phyloP scores from a whole-genome alignment of 1,140 invertebrate genomes.

The Tetraneura akinire region DNA sequence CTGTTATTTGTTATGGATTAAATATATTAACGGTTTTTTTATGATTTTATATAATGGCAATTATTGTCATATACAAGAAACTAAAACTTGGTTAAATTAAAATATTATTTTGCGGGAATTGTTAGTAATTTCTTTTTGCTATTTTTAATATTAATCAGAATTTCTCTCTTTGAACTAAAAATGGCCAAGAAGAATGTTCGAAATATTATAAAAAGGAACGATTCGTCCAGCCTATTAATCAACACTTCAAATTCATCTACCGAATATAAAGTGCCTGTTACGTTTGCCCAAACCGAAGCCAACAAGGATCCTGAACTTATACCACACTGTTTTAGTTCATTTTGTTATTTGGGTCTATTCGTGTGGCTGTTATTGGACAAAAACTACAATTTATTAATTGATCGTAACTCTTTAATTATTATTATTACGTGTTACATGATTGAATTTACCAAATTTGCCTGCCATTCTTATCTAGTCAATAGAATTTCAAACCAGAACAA shows the following conservation, averaged over 20 bases:
- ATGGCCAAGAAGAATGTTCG: slow-evolving; percentile 38
- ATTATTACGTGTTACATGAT: slow-evolving; percentile 20
- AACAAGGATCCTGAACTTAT: slow-evolving; percentile 38
- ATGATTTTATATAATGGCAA: no score
- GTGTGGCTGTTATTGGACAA: slow-evolving; percentile 32
- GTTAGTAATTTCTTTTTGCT: no score
- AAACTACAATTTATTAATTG: slow-evolving; percentile 33
- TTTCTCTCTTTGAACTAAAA: background rate
- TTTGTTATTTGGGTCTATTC: slow-evolving; percentile 24
- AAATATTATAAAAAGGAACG: background rate
- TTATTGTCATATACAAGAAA: no score
- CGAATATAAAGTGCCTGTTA: background rate
- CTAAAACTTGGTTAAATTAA: no score
- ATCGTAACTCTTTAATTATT: slow-evolving; percentile 11
- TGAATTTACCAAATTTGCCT: slow-evolving; percentile 18
- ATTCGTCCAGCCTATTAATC: background rate
- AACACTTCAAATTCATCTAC: background rate
- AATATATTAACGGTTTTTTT: no score
- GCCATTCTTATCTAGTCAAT: slow-evolving; percentile 14
- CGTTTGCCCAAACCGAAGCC: background rate
- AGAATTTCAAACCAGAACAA: background rate
- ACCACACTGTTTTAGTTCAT: slow-evolving; percentile 24
- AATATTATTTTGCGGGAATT: no score
- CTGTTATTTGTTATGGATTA: no score
- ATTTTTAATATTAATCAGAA: background rate